These are phyloP conservation scores for Masticophis lateralis DNA, from an alignment of 2,797 vertebrate species.

Conservation along the genomic window DNA sequence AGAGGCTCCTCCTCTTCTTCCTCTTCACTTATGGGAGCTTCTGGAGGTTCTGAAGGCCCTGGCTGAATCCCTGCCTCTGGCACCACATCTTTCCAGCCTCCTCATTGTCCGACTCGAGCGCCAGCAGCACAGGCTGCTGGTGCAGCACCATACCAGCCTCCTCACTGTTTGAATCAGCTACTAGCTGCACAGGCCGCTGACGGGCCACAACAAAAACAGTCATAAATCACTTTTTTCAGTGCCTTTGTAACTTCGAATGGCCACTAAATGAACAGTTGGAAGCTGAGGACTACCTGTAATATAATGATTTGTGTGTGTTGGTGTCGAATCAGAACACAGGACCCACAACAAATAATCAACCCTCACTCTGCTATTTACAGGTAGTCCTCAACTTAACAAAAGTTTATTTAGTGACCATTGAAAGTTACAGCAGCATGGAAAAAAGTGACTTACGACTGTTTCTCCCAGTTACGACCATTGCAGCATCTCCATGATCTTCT, in stretches of 20 bases:
- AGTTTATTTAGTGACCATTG: neutral
- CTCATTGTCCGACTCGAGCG: too few species aligned
- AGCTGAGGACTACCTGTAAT: neutral
- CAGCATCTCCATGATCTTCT: neutral
- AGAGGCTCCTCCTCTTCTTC: too few species aligned
- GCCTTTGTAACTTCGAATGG: neutral
- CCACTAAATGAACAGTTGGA: neutral
- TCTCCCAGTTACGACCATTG: neutral
- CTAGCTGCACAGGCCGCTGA: too few species aligned
- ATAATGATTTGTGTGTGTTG: neutral
- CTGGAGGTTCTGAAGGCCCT: too few species aligned
- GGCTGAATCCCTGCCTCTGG: too few species aligned
- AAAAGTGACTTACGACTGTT: neutral
- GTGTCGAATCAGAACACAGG: neutral
- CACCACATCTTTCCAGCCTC: too few species aligned
- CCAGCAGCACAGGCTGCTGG: too few species aligned
- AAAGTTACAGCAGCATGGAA: neutral
- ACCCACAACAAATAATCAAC: neutral
- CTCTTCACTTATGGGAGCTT: too few species aligned
- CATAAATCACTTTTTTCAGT: neutral
- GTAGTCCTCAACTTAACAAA: neutral
- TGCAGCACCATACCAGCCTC: too few species aligned
- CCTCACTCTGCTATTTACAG: neutral
- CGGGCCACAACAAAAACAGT: neutral
- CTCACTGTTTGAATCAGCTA: too few species aligned